Evolutionary conservation across 37 sponge, comb jelly and placozoan genomes (phyloP), one percentile per base, ranked within the genome.

Genomic region (Amphimedon queenslandica): DNA sequence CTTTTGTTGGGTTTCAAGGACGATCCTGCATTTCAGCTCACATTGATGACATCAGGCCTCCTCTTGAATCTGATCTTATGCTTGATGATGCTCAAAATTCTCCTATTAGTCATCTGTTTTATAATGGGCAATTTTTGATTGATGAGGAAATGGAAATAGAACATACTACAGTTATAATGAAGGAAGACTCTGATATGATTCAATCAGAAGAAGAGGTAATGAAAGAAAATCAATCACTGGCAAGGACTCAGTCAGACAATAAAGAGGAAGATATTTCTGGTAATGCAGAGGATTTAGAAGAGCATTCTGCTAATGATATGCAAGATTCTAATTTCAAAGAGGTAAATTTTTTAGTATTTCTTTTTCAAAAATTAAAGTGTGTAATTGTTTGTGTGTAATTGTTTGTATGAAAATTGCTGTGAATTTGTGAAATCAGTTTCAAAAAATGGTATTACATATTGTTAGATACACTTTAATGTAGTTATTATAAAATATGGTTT

Each of bases 1-100:
- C 51, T 63, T 63, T 63, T 63, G 64, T 63, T 63, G 64, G 64
- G 28, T 63, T 63, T 16, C 64, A 63, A 63, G 64, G 64, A 24
- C 24, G 64, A 32, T 11, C 10, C 8, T 63, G 64, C 24, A 13
- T 63, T 24, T 63, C 64, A 24, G 64, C 32, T 63, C 64, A 63
- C 20, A 24, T 63, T 63, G 64, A 63, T 16, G 64, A 63, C 20
- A 8, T 63, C 10, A 63, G 64, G 32, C 18, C 64, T 30, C 64
- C 32, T 24, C 10, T 8, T 30, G 64, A 63, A 63, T 8, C 28
- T 63, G 64, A 8, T 30, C 64, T 63, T 8, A 32, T 6, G 8
- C 32, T 63, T 25, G 31, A 63, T n/a, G 32, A 29, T 63, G 64
- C 20, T 30, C 28, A 24, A 24, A 24, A 29, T 30, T 21, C 10